Conservation (phyloP, 2,888 invertebrate species). For the Portevinia maculata region DNA sequence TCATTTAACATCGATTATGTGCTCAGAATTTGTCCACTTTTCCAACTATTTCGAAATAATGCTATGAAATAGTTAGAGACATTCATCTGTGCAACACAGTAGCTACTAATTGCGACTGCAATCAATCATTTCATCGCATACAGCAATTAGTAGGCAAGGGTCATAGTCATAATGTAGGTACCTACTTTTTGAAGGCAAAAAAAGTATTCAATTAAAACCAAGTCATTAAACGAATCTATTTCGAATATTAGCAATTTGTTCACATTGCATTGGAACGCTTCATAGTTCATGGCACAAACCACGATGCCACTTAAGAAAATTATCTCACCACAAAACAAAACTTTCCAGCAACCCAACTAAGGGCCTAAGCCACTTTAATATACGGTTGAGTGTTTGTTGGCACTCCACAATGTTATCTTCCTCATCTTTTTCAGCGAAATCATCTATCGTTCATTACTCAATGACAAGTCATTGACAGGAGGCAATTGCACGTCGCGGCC, state of each 20-base stretch:
- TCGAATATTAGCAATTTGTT: constrained; percentile 1
- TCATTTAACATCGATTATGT: neutral
- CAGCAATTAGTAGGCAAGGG: neutral
- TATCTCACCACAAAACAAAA: constrained; percentile 16
- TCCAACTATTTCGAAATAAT: too few relatives aligned
- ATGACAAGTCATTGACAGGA: constrained; percentile 73
- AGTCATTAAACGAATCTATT: constrained; percentile 21
- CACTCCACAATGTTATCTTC: constrained; percentile 52
- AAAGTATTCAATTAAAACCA: constrained; percentile 9
- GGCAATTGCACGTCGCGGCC: constrained; percentile 50
- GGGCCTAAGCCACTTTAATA: constrained; percentile 54
- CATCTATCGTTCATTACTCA: constrained; percentile 67
- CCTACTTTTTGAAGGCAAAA: neutral
- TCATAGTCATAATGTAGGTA: too few relatives aligned
- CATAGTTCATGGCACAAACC: neutral
- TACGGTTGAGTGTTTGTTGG: constrained; percentile 60
- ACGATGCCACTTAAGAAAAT: neutral
- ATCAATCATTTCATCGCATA: neutral
- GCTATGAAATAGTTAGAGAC: too few relatives aligned
- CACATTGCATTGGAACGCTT: neutral
- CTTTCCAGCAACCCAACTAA: constrained; percentile 45
- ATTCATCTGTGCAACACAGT: neutral
- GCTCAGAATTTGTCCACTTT: neutral
- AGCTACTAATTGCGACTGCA: neutral
- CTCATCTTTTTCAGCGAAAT: constrained; percentile 45